Evolutionary conservation across 2,113 vertebrate species (phyloP).

Genomic region (Corythornis vintsioides): DNA sequence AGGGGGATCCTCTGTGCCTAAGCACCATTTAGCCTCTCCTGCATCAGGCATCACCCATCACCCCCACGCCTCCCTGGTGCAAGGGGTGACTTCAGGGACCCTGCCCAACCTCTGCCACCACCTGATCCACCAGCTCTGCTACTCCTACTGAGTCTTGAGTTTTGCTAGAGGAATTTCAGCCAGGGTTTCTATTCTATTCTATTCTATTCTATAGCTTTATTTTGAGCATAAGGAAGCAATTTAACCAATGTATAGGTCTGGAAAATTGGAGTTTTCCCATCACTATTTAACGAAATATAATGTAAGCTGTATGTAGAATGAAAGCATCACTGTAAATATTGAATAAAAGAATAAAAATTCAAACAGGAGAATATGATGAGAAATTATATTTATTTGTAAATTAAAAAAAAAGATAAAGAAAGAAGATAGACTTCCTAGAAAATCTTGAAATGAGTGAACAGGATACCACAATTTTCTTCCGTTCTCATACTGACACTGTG

Average conservation of each 20-base stretch:
- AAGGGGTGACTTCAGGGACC: not conserved
- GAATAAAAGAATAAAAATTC: not conserved
- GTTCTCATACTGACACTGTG: not conserved
- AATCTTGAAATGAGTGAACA: not conserved
- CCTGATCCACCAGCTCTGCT: not conserved
- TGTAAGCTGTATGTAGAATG: not conserved
- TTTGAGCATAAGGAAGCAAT: not conserved
- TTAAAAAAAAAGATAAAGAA: not conserved
- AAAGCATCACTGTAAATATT: not conserved
- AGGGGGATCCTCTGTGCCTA: not conserved
- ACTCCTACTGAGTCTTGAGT: not conserved
- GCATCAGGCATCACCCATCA: not conserved
- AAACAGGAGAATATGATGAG: not conserved
- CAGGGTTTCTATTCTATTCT: not conserved
- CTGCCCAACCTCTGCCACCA: accelerated
- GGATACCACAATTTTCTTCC: not conserved
- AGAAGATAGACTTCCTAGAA: not conserved
- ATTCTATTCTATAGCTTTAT: not conserved
- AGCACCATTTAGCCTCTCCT: not conserved
- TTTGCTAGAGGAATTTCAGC: not conserved
- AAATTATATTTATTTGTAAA: not conserved
- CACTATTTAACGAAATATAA: not conserved
- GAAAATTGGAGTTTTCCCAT: not conserved
- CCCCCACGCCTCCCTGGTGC: accelerated
- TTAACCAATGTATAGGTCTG: not conserved